Evolutionary conservation across 2,113 vertebrate species (phyloP).

Genomic region (Etia nguti): DNA sequence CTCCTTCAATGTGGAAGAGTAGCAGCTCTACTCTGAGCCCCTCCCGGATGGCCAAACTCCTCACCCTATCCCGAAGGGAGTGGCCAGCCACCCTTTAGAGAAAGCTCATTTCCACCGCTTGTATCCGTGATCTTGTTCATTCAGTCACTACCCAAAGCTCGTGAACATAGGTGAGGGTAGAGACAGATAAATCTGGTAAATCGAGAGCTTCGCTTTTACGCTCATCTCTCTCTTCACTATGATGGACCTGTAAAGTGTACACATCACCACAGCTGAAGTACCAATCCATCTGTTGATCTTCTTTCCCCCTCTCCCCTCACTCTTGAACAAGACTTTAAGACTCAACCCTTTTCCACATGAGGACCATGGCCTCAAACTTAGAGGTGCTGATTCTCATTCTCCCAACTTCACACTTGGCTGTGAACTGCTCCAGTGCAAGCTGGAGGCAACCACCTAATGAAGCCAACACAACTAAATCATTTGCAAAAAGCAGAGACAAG

Average conservation of each 20-base stretch:
- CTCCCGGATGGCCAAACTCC: background rate
- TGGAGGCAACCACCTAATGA: background rate
- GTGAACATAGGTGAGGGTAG: background rate
- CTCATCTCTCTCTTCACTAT: background rate
- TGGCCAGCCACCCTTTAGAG: background rate
- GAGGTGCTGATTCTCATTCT: too few species aligned
- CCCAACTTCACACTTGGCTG: background rate
- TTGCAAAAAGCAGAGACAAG: background rate
- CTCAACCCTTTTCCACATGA: background rate
- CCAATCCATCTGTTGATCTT: background rate
- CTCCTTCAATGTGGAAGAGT: background rate
- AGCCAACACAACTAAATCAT: background rate
- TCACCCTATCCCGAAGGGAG: background rate
- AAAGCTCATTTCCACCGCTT: background rate
- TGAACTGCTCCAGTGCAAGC: background rate
- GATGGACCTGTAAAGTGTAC: background rate
- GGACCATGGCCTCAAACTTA: background rate
- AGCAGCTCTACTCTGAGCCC: background rate
- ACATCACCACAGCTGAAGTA: background rate
- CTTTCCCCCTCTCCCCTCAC: background rate
- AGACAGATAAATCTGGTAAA: background rate
- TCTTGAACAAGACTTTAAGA: background rate
- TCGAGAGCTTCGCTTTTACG: background rate
- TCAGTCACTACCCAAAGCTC: background rate
- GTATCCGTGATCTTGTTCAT: background rate